Conservation (phyloP, 1,140 invertebrate species). For the Apis florea region DNA sequence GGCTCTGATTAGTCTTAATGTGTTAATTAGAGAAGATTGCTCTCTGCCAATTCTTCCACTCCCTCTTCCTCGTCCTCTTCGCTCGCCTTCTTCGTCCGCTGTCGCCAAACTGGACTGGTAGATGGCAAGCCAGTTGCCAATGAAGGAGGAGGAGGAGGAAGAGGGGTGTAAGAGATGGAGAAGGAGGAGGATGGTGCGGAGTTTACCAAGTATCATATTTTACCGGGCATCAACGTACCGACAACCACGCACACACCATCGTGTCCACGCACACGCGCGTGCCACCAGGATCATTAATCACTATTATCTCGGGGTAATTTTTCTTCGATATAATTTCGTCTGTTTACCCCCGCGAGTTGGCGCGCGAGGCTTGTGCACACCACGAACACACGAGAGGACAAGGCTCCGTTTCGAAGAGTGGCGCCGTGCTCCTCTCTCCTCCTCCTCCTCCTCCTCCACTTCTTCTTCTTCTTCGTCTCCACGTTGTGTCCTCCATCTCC, state of each 20-base stretch:
- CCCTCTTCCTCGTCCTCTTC: conserved; percentile 42
- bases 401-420: conserved; percentile 59
- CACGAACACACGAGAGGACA: conserved; percentile 47
- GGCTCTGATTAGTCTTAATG: conserved; percentile 80
- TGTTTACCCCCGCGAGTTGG: conserved; percentile 74
- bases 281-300: conserved; percentile 73
- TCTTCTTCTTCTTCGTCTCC: background rate
- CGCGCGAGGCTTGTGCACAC: conserved; percentile 64
- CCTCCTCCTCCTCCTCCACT: background rate
- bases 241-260: conserved; percentile 49
- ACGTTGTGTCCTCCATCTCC: conserved; percentile 1
- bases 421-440: conserved; percentile 35
- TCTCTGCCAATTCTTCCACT: conserved; percentile 64
- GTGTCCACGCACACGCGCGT: conserved; percentile 56
- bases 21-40: conserved; percentile 79
- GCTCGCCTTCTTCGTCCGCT: conserved; percentile 42
- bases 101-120: conserved; percentile 63
- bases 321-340: conserved; percentile 78
- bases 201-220: conserved; percentile 72
- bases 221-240: conserved; percentile 63
- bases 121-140: conserved; percentile 43
- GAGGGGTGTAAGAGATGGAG: conserved; percentile 9
- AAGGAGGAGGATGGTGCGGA: conserved; percentile 57
- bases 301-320: conserved; percentile 78
- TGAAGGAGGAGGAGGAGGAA: conserved; percentile 7